Conservation (phyloP, 2,113 vertebrate genomes). For the Cebidichthys violaceus region DNA sequence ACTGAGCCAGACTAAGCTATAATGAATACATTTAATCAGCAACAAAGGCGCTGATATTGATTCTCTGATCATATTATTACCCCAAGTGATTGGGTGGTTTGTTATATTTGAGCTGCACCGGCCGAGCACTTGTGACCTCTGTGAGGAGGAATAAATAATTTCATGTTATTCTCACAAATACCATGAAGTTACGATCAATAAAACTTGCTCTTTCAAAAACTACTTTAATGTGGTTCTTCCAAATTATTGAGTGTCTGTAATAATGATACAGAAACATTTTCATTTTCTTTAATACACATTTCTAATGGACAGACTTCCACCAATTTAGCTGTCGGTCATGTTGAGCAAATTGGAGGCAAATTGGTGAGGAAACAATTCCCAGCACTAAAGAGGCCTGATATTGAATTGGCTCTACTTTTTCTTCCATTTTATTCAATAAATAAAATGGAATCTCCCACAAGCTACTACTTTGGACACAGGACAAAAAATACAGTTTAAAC, state of each 20-base stretch:
- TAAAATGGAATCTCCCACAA: constrained; percentile 31
- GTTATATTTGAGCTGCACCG: constrained; percentile 25
- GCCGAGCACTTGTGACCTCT: constrained; percentile 18
- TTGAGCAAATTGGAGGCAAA: constrained; percentile 52
- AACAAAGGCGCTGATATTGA: constrained; percentile 49
- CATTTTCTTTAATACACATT: constrained; percentile 56
- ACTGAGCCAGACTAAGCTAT: constrained; percentile 35
- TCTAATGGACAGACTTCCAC: constrained; percentile 49
- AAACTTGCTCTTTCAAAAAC: constrained; percentile 33
- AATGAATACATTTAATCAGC: constrained; percentile 65
- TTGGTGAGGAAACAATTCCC: constrained; percentile 45
- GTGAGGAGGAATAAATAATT: constrained; percentile 18
- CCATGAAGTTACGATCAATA: constrained; percentile 16
- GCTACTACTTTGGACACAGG: neutral
- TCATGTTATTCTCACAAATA: constrained; percentile 21
- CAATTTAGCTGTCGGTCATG: constrained; percentile 39
- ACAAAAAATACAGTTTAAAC: constrained; percentile 8
- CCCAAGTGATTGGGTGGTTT: constrained; percentile 28
- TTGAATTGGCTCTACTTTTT: constrained; percentile 41
- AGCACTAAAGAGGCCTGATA: constrained; percentile 15
- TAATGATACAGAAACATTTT: constrained; percentile 35
- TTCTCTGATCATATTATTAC: constrained; percentile 56
- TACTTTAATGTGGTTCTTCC: constrained; percentile 22
- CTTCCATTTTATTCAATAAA: constrained; percentile 3
- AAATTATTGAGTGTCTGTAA: constrained; percentile 39